phyloP scores from a whole-genome alignment of 2,113 vertebrate genomes.

The Sphaerodactylus townsendi region DNA sequence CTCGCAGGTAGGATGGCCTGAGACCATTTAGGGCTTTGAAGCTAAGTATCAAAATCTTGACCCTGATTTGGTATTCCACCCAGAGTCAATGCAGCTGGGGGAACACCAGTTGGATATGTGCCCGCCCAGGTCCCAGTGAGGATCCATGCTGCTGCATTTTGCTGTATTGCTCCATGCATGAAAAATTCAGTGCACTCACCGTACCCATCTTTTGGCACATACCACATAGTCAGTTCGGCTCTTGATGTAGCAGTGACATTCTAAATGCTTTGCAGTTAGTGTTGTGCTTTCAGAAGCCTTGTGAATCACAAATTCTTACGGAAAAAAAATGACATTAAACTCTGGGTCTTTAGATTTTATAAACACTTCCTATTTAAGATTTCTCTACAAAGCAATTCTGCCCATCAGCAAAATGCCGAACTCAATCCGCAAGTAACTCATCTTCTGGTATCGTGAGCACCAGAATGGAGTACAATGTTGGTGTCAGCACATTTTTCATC shows the following conservation, averaged over 20 bases:
- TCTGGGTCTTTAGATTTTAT: not conserved
- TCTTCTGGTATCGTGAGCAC: not conserved
- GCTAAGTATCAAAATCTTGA: no score
- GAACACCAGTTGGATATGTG: no score
- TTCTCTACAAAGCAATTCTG: not conserved
- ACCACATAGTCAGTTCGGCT: not conserved
- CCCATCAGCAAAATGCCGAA: not conserved
- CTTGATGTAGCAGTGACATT: not conserved
- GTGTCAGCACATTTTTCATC: constrained; percentile 37
- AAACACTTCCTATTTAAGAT: not conserved
- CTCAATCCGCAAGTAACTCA: not conserved
- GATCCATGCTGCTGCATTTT: no score
- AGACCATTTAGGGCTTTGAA: no score
- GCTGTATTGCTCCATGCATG: no score
- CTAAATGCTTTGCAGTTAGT: not conserved
- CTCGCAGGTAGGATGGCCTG: no score
- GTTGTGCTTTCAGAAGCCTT: not conserved
- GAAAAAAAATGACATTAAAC: not conserved
- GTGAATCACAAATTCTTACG: not conserved
- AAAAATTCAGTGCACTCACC: no score
- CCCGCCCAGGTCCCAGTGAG: no score
- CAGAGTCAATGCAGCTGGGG: no score
- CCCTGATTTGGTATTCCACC: no score
- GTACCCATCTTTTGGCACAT: not conserved
- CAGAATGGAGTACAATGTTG: not conserved